These are phyloP conservation scores for Epinotia ramella DNA, from an alignment of 2,888 invertebrate species.

Conservation along the genomic window DNA sequence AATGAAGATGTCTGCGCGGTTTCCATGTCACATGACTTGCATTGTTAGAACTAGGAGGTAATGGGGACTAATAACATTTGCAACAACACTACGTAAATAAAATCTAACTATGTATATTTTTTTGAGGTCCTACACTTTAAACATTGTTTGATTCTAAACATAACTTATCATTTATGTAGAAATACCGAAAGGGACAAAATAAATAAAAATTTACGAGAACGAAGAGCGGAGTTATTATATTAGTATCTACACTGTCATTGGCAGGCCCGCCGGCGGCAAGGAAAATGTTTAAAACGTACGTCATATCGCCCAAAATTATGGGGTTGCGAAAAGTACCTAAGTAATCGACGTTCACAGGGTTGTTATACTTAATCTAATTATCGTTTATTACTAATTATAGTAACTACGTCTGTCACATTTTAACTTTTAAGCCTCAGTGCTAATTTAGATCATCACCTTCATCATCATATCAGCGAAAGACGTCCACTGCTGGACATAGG, in stretches of 20 bases:
- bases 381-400: too few species aligned
- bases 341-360: constrained; percentile 10
- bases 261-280: constrained; percentile 51
- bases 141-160: background rate
- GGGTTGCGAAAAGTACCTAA: constrained; percentile 45
- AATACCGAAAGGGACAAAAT: constrained; percentile 18
- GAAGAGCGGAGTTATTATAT: constrained; percentile 54
- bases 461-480: too few species aligned
- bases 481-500: too few species aligned
- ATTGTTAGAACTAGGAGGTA: constrained; percentile 5
- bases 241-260: constrained; percentile 56
- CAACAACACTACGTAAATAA: background rate
- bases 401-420: too few species aligned
- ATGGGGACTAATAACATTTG: constrained; percentile 8
- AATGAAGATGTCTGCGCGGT: constrained; percentile 39
- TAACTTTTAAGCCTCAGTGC: background rate
- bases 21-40: constrained; percentile 27
- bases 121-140: background rate
- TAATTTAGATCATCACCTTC: background rate
- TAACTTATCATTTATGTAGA: background rate
- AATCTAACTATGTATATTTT: background rate
- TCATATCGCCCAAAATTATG: constrained; percentile 48
- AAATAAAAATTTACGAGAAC: constrained; percentile 57
- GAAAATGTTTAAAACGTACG: constrained; percentile 54
- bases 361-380: too few species aligned